Evolutionary conservation across 30 jellyfish, hydroid and myxozoan genomes (phyloP).

Genomic region (Turritopsis rubra): DNA sequence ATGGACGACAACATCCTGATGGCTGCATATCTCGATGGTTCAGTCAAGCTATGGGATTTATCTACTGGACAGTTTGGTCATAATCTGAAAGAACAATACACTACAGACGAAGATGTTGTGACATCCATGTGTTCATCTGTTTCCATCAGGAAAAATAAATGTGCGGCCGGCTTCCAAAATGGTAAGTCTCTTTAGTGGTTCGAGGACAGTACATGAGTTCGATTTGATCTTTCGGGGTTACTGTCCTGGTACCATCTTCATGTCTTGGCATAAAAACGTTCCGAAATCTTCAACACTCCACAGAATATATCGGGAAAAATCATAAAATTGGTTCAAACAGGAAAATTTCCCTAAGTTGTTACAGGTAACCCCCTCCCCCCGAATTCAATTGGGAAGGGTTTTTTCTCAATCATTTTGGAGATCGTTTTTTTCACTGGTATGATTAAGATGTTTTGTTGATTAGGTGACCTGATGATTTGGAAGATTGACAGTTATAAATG

Average conservation of each 20-base stretch:
- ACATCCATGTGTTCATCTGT: constrained; percentile 16
- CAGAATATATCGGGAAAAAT: too few species aligned
- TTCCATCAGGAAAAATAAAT: constrained; percentile 17
- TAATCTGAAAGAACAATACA: constrained; percentile 13
- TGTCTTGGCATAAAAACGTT: too few species aligned
- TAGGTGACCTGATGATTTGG: constrained; percentile 9
- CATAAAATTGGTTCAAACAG: too few species aligned
- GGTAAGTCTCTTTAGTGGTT: constrained; percentile 19
- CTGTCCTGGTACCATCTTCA: too few species aligned
- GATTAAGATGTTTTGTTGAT: background rate
- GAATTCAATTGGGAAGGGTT: too few species aligned
- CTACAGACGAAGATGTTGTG: constrained; percentile 6
- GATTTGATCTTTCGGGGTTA: background rate
- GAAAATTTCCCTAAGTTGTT: too few species aligned
- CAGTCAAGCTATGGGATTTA: constrained; percentile 56
- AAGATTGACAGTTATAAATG: background rate
- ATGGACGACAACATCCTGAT: constrained; percentile 31
- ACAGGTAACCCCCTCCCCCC: too few species aligned
- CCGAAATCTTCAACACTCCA: too few species aligned
- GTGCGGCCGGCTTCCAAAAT: constrained; percentile 47
- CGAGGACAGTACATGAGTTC: background rate
- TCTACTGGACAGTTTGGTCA: constrained; percentile 24
- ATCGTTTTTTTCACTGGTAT: background rate
- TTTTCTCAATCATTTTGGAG: too few species aligned
- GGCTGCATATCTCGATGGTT: constrained; percentile 74